Evolutionary conservation across 1,140 invertebrate genomes (phyloP).

Genomic region (Penaeus chinensis): DNA sequence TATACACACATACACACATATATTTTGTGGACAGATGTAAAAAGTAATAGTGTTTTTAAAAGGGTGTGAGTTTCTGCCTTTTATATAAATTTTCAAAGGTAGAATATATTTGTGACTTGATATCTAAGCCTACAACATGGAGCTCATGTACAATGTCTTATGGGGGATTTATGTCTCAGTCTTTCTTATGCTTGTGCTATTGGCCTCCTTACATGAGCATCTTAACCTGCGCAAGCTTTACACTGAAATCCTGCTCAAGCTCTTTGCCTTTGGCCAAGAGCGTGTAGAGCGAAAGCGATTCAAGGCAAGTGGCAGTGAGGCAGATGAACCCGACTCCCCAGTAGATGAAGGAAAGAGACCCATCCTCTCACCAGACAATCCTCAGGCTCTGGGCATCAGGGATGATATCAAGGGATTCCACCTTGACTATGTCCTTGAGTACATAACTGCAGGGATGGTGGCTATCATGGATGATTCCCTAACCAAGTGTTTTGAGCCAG

Average conservation of each 20-base stretch:
- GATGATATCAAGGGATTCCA: conserved; percentile 56
- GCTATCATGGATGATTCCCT: conserved; percentile 57
- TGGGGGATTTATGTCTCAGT: conserved; percentile 52
- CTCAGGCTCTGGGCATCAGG: conserved; percentile 36
- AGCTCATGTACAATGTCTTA: conserved; percentile 38
- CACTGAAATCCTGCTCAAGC: conserved; percentile 45
- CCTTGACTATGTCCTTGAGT: conserved; percentile 50
- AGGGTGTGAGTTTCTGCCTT: too few relatives aligned
- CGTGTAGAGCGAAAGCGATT: conserved; percentile 46
- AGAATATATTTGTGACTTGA: too few relatives aligned
- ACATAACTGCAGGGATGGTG: conserved; percentile 59
- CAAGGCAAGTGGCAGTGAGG: neutral
- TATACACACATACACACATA: too few relatives aligned
- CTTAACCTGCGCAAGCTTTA: conserved; percentile 52
- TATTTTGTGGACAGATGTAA: too few relatives aligned
- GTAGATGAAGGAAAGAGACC: conserved; percentile 15
- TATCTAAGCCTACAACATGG: conserved; percentile 31
- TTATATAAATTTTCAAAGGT: too few relatives aligned
- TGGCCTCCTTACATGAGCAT: conserved; percentile 46
- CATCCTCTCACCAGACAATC: conserved; percentile 33
- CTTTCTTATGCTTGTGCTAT: conserved; percentile 53
- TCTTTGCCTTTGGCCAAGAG: conserved; percentile 57
- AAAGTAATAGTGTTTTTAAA: too few relatives aligned
- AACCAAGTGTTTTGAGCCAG: conserved; percentile 57
- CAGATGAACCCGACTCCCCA: conserved; percentile 27